Base-by-base conservation (phyloP, 2,888 invertebrate genomes). In the Chymomyza fuscimana region DNA sequence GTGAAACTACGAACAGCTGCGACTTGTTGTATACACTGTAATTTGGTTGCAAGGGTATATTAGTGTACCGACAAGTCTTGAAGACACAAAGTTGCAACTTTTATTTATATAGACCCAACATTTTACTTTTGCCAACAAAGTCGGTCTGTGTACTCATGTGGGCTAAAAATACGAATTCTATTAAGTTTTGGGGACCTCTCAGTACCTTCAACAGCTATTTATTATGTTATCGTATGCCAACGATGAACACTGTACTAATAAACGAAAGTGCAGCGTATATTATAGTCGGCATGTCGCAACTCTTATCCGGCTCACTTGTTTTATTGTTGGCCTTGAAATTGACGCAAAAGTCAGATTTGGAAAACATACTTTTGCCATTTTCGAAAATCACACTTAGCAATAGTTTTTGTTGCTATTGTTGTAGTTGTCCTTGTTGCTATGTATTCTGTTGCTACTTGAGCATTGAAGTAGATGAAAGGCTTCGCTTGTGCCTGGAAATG, bases 351-450 rank as follows among this genome's bases (percentile, higher is more conserved):
- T 84, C 86, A 81, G 84, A 82, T 86, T 84, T 85, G 78, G 73
- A 81, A 82, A 87, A 89, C 88, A 89, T 79, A 87, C 80, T 89
- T 88, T 89, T 88, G 85, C 89, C 85, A 88, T 87, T 89, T 87
- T 85, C 85, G 81, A 86, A 88, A 87, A 89, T 87, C 87, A 82
- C 88, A 83, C 83, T 87, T 83, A 79, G 71, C 69, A 61, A 46
- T 52, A 52, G 51, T 61, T 63, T 65, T 63, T 52, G 46, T 15
- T 52, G 60, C 19, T 36, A 19, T 10, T 59, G 59, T 16, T 50
- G 59, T 46, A 50, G 46, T 16, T 25, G 50, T 32, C 59, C 29
- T 50, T 46, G 65, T 51, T 65, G 40, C 59, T 56, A 59, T 63
- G 64, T 46, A 50, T 64, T 2, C 56, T 64, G 32, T 82, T 80